Evolutionary conservation across 2,888 invertebrate genomes (phyloP).

Genomic region (Drosophila dives): DNA sequence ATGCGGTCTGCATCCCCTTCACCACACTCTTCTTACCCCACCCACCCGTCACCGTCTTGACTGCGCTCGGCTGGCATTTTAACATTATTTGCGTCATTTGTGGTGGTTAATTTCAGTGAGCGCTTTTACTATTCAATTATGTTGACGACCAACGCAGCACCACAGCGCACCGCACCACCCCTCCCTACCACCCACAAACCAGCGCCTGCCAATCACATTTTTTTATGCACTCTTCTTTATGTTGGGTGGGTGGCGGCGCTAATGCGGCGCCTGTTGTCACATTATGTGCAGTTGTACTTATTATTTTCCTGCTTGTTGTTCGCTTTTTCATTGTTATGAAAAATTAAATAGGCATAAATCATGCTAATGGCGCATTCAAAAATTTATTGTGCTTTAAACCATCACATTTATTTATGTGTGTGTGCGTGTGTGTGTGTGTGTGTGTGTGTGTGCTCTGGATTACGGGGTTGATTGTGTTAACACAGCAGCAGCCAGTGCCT

Average conservation of each 20-base stretch:
- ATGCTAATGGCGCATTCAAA: constrained; percentile 81
- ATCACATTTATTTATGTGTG: constrained; percentile 57
- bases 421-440: constrained; percentile 52
- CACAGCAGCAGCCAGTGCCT: constrained; percentile 16
- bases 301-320: constrained; percentile 34
- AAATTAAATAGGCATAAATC: constrained; percentile 81
- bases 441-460: neutral
- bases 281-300: constrained; percentile 49
- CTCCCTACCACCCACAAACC: neutral
- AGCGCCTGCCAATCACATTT: constrained; percentile 59
- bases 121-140: constrained; percentile 81
- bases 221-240: constrained; percentile 73
- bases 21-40: too few relatives aligned
- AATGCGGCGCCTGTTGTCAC: constrained; percentile 61
- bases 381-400: constrained; percentile 80
- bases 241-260: constrained; percentile 29
- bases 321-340: constrained; percentile 74
- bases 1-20: constrained; percentile 30
- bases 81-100: constrained; percentile 80
- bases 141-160: constrained; percentile 47
- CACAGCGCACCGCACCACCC: constrained; percentile 5
- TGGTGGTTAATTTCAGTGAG: constrained; percentile 80
- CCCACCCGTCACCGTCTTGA: neutral
- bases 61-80: constrained; percentile 41
- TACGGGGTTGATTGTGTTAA: constrained; percentile 41